Conservation (phyloP, 2,888 invertebrate species). For the Alitta virens region DNA sequence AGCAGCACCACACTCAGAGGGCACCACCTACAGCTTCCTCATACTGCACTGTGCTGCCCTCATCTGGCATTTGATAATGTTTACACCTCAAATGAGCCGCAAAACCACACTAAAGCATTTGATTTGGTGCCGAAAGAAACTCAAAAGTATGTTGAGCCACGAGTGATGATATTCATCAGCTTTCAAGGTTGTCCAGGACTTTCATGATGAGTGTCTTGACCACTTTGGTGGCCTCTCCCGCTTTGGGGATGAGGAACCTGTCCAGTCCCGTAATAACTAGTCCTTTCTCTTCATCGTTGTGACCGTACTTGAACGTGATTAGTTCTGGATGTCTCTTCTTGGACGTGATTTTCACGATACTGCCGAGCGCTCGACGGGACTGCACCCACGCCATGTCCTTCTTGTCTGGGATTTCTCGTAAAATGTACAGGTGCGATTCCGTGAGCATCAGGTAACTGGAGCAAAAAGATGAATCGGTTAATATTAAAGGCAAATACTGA, state of each 20-base stretch:
- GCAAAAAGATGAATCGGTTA: too few relatives aligned
- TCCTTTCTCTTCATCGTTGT: slow-evolving; percentile 43
- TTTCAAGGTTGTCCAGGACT: slow-evolving; percentile 50
- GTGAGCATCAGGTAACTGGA: slow-evolving; percentile 86
- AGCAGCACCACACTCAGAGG: too few relatives aligned
- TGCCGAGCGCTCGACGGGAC: slow-evolving; percentile 81
- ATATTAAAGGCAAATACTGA: too few relatives aligned
- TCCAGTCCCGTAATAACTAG: slow-evolving; percentile 86
- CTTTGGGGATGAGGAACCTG: slow-evolving; percentile 85
- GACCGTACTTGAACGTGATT: slow-evolving; percentile 94
- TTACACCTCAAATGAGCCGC: too few relatives aligned
- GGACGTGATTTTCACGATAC: slow-evolving; percentile 95
- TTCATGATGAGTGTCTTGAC: slow-evolving; percentile 85
- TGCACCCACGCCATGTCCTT: slow-evolving; percentile 78
- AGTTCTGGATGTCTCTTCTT: slow-evolving; percentile 92
- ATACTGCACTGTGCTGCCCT: too few relatives aligned
- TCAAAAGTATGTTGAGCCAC: background rate
- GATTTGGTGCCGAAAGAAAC: too few relatives aligned
- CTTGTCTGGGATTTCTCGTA: slow-evolving; percentile 72
- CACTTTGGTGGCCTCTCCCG: slow-evolving; percentile 82
- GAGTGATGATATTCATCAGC: slow-evolving; percentile 25
- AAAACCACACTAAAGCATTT: too few relatives aligned
- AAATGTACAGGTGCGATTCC: slow-evolving; percentile 78
- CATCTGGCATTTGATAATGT: too few relatives aligned
- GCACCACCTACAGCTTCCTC: too few relatives aligned